A percentile compares a stretch with the other conserved stretches of the same genome.
These are phyloP conservation scores for Tachysurus fulvidraco DNA, from an alignment of 2,113 vertebrate species.

Conservation along the genomic window DNA sequence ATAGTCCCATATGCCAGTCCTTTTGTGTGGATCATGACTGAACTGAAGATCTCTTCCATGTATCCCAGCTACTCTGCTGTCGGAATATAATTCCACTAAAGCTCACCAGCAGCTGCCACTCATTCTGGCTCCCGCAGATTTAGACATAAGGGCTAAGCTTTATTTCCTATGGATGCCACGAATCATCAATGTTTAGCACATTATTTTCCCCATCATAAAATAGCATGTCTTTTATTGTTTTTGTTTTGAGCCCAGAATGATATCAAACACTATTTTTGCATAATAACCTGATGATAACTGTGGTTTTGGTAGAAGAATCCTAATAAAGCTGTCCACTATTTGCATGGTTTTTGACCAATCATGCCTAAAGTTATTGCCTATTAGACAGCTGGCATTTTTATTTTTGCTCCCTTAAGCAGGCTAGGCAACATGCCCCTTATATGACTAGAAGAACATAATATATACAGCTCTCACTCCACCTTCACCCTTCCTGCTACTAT, in stretches of 20 bases:
- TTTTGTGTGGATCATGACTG: constrained; percentile 57
- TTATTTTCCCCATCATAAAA: constrained; percentile 52
- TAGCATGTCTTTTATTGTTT: constrained; percentile 29
- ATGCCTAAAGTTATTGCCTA: constrained; percentile 55
- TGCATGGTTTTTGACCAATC: constrained; percentile 48
- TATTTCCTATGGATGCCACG: constrained; percentile 13
- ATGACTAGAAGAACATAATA: constrained; percentile 20
- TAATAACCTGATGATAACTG: constrained; percentile 64
- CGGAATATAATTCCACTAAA: constrained; percentile 48
- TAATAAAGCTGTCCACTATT: constrained; percentile 22
- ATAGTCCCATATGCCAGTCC: constrained; percentile 60
- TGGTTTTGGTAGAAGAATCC: constrained; percentile 57
- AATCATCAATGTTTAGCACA: constrained; percentile 30
- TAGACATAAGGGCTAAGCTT: constrained; percentile 24
- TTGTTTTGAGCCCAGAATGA: constrained; percentile 49
- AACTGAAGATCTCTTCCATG: constrained; percentile 52
- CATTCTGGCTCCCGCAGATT: constrained; percentile 34
- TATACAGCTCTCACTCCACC: background rate
- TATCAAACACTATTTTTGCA: constrained; percentile 67
- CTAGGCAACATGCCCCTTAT: constrained; percentile 2
- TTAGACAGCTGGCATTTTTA: constrained; percentile 63
- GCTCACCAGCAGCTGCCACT: constrained; percentile 46
- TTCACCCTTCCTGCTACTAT: background rate
- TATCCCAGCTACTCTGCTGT: constrained; percentile 44
- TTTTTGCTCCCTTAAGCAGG: constrained; percentile 9